These are phyloP conservation scores for Parambassis ranga DNA, from an alignment of 2,797 vertebrate genomes.

Conservation along the genomic window DNA sequence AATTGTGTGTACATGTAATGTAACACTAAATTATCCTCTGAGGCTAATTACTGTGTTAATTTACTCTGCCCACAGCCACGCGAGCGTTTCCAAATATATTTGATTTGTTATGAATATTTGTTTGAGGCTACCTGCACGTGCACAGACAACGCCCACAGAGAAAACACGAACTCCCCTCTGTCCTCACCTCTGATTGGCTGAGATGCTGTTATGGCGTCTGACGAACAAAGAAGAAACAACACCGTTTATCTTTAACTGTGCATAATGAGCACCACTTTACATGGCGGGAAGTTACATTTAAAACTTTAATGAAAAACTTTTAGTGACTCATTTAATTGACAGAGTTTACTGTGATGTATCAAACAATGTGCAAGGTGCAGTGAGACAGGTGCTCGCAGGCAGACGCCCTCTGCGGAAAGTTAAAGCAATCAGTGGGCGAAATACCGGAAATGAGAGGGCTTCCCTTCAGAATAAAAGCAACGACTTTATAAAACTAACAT, in stretches of 20 bases:
- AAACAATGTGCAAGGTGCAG: neutral
- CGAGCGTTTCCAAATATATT: too few species aligned
- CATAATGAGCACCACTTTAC: neutral
- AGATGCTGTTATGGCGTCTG: neutral
- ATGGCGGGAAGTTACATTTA: neutral
- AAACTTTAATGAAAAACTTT: neutral
- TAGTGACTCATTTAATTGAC: neutral
- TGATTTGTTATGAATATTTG: too few species aligned
- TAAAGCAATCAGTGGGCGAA: neutral
- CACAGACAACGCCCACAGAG: slow-evolving; percentile 64
- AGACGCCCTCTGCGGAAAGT: neutral
- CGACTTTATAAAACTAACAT: neutral
- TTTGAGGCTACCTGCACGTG: slow-evolving; percentile 17
- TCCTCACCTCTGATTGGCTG: slow-evolving; percentile 30
- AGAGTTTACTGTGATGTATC: too few species aligned
- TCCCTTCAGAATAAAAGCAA: slow-evolving; percentile 43
- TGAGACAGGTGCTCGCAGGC: neutral
- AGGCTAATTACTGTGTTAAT: neutral
- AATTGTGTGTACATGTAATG: neutral
- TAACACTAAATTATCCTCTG: neutral
- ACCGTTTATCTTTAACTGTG: neutral
- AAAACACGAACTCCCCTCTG: neutral
- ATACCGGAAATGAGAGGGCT: neutral
- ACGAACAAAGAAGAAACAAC: neutral
- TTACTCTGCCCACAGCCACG: too few species aligned